Evolutionary conservation across 2,888 invertebrate genomes (phyloP).

Genomic region (Ophion ventricosus): DNA sequence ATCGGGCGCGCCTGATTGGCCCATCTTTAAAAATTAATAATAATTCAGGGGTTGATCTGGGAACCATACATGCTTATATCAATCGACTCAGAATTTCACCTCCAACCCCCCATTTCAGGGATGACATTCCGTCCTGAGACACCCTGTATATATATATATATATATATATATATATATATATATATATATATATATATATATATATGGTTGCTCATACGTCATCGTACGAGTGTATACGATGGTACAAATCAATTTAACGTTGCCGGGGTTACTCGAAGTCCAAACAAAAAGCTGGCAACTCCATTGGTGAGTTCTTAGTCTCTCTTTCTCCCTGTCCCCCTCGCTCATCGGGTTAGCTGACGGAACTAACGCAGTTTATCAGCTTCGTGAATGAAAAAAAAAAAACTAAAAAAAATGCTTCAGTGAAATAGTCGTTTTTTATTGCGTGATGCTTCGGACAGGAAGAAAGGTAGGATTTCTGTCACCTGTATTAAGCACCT

Average conservation of each 20-base stretch:
- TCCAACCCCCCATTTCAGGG: too few species aligned
- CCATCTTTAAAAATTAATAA: too few species aligned
- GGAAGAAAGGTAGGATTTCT: background rate
- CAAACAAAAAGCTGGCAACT: slow-evolving; percentile 75
- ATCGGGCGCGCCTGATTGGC: too few species aligned
- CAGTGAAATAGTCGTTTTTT: slow-evolving; percentile 8
- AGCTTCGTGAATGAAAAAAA: background rate
- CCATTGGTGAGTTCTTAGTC: background rate
- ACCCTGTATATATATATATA: too few species aligned
- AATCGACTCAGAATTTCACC: too few species aligned
- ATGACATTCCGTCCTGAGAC: too few species aligned
- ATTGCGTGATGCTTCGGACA: background rate
- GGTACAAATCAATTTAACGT: slow-evolving; percentile 80
- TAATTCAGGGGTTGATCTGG: too few species aligned
- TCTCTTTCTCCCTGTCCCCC: background rate
- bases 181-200: slow-evolving; percentile 1
- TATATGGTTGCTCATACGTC: background rate
- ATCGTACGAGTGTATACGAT: slow-evolving; percentile 48
- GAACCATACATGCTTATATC: too few species aligned
- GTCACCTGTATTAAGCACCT: background rate
- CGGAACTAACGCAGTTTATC: slow-evolving; percentile 3
- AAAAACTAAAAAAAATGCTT: slow-evolving; percentile 17
- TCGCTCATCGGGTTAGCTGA: background rate
- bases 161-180: background rate
- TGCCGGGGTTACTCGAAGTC: slow-evolving; percentile 76